Conservation (phyloP, 2,113 vertebrate genomes). For the Myotis lucifugus region DNA sequence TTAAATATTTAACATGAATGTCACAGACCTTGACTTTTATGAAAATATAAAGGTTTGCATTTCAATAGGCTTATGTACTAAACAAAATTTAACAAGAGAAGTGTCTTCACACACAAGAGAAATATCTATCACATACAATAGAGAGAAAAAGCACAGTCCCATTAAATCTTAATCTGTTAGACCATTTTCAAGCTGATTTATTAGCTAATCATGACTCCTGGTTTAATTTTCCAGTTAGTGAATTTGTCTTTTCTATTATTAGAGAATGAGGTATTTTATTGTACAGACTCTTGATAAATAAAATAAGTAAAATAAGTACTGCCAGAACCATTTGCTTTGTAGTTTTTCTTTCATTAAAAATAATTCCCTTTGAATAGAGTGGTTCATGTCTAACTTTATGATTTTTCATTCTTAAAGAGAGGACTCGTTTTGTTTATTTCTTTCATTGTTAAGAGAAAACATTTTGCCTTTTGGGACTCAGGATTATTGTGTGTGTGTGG, state of each 20-base stretch:
- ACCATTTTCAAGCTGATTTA: background rate
- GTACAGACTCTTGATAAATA: background rate
- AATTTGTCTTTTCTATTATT: background rate
- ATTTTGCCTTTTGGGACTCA: background rate
- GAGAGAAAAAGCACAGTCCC: background rate
- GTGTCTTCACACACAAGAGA: background rate
- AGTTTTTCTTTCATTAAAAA: conserved; percentile 39
- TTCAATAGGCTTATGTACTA: background rate
- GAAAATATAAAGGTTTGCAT: conserved; percentile 20
- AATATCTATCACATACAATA: background rate
- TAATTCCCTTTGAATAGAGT: background rate
- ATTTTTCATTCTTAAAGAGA: conserved; percentile 18
- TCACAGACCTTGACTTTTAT: background rate
- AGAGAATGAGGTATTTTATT: conserved; percentile 15
- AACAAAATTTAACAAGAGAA: conserved; percentile 3
- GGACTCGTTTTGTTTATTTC: background rate
- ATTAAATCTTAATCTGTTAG: background rate
- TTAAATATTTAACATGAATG: background rate
- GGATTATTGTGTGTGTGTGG: background rate
- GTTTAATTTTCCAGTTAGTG: background rate
- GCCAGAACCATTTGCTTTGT: background rate
- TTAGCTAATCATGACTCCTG: background rate
- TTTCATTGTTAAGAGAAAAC: background rate
- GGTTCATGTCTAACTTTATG: background rate
- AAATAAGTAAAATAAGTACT: background rate